Evolutionary conservation across 2,888 invertebrate species (phyloP), one percentile per base, ranked within the genome.

Genomic region (Callyntrura sp.): DNA sequence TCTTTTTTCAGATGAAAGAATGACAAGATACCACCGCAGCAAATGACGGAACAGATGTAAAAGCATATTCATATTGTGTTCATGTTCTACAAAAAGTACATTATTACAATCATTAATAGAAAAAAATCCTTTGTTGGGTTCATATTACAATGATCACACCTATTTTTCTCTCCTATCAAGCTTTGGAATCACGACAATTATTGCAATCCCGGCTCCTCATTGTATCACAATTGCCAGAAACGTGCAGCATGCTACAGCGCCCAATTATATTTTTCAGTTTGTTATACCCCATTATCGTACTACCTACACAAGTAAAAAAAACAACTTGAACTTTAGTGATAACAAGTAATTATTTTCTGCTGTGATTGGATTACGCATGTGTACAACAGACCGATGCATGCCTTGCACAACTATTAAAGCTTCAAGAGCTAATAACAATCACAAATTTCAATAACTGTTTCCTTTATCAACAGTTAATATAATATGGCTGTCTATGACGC

Each of bases 121-220:
- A 73, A 8, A 57, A 73, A 55, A 35, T 25, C 23, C 14, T 35
- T 35, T 76, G 78, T 82, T 83, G 76, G 76, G 25, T 2, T 90
- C 89, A 57, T 81, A 81, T 90, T 90, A 73, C 90, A 85, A 79
- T 81, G 85, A 79, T 90, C 90, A 90, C 90, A 90, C 90, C 90
- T 90, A 68, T 45, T 83, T 88, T 57, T 57, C 48, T 48, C 55
- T 70, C 57, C 35, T 87, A 87, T 87, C 87, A 70, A 9, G 1
- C 17, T 43, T 68, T 60, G 43, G 70, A 81, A 87, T 87, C 87
- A 70, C 20, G 57, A 43, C 70, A 70, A 87, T 87, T 81, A 87
- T 81, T 70, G 28, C 60, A 43, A 73, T 55, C 28, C 17, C 20
- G 3, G 1, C 28, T 78, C 43, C 68, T 68, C 43, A 35, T 43